Base-by-base conservation (phyloP, 2,113 vertebrate genomes). In the Corythoichthys intestinalis region DNA sequence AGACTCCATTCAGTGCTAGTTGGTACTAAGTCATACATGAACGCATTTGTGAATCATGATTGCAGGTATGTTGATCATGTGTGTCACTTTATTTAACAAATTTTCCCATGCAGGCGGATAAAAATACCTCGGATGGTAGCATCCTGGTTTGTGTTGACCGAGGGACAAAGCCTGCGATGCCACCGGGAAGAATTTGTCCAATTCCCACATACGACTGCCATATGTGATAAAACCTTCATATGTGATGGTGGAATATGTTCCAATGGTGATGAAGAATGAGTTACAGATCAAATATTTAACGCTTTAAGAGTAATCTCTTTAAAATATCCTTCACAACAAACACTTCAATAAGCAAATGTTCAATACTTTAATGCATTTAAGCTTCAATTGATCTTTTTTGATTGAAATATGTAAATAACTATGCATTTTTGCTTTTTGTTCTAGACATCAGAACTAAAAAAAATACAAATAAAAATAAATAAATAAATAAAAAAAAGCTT, bases 111-210 rank as follows among this genome's bases (percentile, higher is more conserved):
- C 68, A 88, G 87, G 71, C 64, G 20, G 69, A 70, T 39, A 66
- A 76, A 28, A 13, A 70, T 2, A 69, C 68, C 65, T 79, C 85
- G 1, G 77, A 85, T 52, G 78, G 73, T 8, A 77, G 69, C 10
- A 44, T 86, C 69, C 68, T 81, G 38, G 78, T 81, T 35, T 75
- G 78, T 15, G 46, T 82, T 56, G 83, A 88, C 46, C 72, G 72
- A 70, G 72, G 47, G 41, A 67, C 59, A 2, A 80, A 69, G 6
- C 35, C 70, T 2, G 70, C 79, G 46, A 62, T n/a, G 35, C 62
- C 73, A 8, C 66, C 75, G 17, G 70, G 69, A 67, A 79, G 65
- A 67, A 64, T 37, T 20, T 20, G 37, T n/a, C 49, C 50, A 41
- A 73, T 53, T 20, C 28, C 71, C 41, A 67, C 13, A 20, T 39